Percentiles rank a stretch among this genome's conserved stretches.
phyloP scores from a whole-genome alignment of 2,113 vertebrate genomes.

The Pardalotus punctatus region DNA sequence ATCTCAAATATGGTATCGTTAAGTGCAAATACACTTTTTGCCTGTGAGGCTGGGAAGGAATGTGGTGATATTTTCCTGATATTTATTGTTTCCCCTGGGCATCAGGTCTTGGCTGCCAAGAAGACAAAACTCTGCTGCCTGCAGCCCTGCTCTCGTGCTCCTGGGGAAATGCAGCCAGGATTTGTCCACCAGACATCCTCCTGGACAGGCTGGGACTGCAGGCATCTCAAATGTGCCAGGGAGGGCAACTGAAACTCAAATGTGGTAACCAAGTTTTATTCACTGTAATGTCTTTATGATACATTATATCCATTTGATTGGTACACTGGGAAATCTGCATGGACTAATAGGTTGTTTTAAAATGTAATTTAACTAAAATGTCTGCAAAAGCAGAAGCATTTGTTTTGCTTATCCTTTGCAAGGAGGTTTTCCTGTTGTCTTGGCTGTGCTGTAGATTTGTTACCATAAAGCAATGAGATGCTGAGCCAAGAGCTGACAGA shows the following conservation, averaged over 20 bases:
- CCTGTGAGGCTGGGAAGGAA: not conserved
- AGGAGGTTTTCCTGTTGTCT: not conserved
- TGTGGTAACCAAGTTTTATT: not conserved
- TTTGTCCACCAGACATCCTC: not conserved
- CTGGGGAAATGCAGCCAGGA: not conserved
- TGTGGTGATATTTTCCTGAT: not conserved
- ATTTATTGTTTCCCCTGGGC: not conserved
- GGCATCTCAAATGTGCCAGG: not conserved
- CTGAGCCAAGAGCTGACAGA: not conserved
- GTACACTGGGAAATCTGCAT: not conserved
- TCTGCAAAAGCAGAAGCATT: not conserved
- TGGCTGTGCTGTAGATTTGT: not conserved
- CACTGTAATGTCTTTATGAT: not conserved
- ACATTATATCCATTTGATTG: not conserved
- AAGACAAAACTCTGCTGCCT: not conserved
- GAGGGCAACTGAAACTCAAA: not conserved
- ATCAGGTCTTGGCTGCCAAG: not conserved
- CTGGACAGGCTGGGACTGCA: not conserved
- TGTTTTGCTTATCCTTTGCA: not conserved
- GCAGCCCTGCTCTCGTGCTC: not conserved
- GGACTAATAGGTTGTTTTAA: not conserved
- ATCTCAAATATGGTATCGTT: not conserved
- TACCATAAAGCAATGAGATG: not conserved
- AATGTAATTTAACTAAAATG: not conserved
- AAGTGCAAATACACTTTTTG: not conserved